Evolutionary conservation across 2,113 vertebrate genomes (phyloP).

Genomic region (Sporophila hypoxantha): DNA sequence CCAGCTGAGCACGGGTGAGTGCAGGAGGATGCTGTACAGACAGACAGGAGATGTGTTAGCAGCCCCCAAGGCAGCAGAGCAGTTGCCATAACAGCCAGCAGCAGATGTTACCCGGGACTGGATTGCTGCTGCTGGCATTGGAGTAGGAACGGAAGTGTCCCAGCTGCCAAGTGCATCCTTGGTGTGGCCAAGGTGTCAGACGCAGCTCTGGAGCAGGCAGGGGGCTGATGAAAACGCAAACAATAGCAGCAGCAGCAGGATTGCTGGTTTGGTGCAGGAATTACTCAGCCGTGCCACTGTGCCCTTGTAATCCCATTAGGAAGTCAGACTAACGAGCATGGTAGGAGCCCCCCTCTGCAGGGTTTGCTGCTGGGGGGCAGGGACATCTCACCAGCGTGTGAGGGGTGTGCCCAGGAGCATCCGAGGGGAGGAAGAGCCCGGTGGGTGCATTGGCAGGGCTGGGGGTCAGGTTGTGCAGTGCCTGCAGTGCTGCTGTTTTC

Average conservation of each 20-base stretch:
- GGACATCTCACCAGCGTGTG: accelerated
- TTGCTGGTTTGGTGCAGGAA: not conserved
- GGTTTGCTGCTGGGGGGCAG: not conserved
- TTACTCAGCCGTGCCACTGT: not conserved
- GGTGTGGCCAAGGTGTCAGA: not conserved
- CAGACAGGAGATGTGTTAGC: constrained; percentile 9
- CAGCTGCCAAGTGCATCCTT: not conserved
- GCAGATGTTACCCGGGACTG: not conserved
- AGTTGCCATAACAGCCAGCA: constrained; percentile 40
- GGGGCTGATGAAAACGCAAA: not conserved
- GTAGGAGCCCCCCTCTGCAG: not conserved
- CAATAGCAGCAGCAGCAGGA: not conserved
- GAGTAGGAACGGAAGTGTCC: not conserved
- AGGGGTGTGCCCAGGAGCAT: not conserved
- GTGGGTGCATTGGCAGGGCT: not conserved
- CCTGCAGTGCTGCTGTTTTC: constrained; percentile 5
- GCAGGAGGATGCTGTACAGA: not conserved
- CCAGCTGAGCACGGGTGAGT: not conserved
- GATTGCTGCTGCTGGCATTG: not conserved
- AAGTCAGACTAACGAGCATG: not conserved
- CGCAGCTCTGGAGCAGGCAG: not conserved
- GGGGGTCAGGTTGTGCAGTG: not conserved
- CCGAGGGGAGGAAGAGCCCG: accelerated
- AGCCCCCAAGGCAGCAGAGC: constrained; percentile 23
- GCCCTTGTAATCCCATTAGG: not conserved